Conservation (phyloP, 2,888 invertebrate species). For the Drosophila subsilvestris region DNA sequence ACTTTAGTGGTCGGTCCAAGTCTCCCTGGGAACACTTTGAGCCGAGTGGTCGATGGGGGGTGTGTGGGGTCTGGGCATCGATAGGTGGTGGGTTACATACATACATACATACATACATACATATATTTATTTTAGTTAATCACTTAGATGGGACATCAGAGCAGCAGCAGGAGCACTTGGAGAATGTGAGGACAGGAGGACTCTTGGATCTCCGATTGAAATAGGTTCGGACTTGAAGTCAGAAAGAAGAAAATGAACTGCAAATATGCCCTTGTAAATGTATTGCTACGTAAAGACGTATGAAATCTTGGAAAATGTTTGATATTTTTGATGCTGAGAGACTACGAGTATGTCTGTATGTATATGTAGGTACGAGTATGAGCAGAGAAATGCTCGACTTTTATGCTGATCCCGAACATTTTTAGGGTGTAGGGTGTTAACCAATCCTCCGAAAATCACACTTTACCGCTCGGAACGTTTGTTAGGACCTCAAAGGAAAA, state of each 20-base stretch:
- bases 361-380: too few relatives aligned
- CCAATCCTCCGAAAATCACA: too few relatives aligned
- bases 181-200: conserved; percentile 1
- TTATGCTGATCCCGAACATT: too few relatives aligned
- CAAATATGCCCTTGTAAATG: neutral
- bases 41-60: neutral
- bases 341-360: too few relatives aligned
- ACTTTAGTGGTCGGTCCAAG: conserved; percentile 16
- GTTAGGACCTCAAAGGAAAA: too few relatives aligned
- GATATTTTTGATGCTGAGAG: too few relatives aligned
- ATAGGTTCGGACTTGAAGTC: neutral
- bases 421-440: too few relatives aligned
- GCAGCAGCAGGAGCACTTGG: too few relatives aligned
- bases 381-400: too few relatives aligned
- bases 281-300: too few relatives aligned
- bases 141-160: neutral
- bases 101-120: neutral
- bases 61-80: neutral
- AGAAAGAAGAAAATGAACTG: neutral
- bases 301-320: too few relatives aligned
- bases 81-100: neutral
- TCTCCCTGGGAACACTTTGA: conserved; percentile 19
- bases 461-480: too few relatives aligned
- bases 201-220: neutral
- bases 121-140: neutral